Conservation (phyloP, 2,888 invertebrate genomes). For the Terebella lapidaria region DNA sequence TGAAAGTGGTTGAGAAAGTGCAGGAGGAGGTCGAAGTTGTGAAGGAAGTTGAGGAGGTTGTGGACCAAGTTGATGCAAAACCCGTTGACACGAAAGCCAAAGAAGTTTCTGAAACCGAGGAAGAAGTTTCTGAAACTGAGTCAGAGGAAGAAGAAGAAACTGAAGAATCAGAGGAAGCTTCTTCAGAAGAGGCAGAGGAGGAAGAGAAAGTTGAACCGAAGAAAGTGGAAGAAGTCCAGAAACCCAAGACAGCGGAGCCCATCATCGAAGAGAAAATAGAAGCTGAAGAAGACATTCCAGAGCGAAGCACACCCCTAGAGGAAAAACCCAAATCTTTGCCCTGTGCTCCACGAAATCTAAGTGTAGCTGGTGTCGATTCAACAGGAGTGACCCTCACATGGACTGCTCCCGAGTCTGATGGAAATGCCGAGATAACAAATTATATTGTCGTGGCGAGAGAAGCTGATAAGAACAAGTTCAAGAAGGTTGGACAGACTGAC, state of each 20-base stretch:
- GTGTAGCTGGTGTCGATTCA: slow-evolving; percentile 3
- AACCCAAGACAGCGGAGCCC: not conserved
- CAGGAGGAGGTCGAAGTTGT: not conserved
- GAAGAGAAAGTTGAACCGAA: too few relatives aligned
- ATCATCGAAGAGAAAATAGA: not conserved
- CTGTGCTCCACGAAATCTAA: not conserved
- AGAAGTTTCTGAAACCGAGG: too few relatives aligned
- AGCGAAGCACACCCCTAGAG: not conserved
- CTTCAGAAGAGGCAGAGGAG: not conserved
- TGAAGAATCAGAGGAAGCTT: not conserved
- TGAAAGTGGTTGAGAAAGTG: not conserved
- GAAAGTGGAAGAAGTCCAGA: not conserved
- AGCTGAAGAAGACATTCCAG: not conserved
- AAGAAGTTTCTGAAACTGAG: too few relatives aligned
- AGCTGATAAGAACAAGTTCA: slow-evolving; percentile 20
- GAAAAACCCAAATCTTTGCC: slow-evolving; percentile 2
- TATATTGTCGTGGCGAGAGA: slow-evolving; percentile 21
- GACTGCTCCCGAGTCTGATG: slow-evolving; percentile 9
- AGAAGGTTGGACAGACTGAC: slow-evolving; percentile 19
- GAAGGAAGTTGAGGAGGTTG: slow-evolving; percentile 1
- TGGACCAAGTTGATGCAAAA: too few relatives aligned
- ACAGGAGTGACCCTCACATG: slow-evolving; percentile 11
- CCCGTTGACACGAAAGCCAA: too few relatives aligned
- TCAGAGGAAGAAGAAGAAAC: not conserved
- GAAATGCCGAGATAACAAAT: slow-evolving; percentile 1